phyloP scores from a whole-genome alignment of 2,113 vertebrate genomes.

The Prinia subflava region DNA sequence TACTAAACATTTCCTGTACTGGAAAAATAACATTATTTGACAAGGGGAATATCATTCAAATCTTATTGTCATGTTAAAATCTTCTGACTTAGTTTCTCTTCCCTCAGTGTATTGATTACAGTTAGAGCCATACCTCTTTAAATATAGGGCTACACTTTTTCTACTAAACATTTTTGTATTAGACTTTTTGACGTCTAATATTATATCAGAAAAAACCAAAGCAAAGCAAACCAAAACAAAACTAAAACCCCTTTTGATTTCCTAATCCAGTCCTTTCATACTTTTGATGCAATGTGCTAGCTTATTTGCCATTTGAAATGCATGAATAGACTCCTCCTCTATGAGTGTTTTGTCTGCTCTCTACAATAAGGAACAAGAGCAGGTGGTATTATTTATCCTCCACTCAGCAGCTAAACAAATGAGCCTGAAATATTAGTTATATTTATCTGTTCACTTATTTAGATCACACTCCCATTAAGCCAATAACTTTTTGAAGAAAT shows the following conservation, averaged over 20 bases:
- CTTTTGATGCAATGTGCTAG: not conserved
- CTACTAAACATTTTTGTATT: not conserved
- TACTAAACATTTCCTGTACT: not conserved
- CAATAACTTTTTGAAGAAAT: not conserved
- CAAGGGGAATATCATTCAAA: not conserved
- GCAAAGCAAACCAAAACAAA: not conserved
- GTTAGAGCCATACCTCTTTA: not conserved
- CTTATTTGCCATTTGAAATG: not conserved
- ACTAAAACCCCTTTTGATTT: fast-evolving
- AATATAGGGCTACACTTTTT: not conserved
- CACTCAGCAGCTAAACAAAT: not conserved
- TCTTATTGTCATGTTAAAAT: not conserved
- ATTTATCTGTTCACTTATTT: not conserved
- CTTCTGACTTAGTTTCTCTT: not conserved
- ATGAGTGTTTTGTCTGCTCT: not conserved
- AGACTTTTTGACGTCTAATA: not conserved
- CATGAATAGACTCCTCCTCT: not conserved
- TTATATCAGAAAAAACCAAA: not conserved
- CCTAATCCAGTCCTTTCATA: not conserved
- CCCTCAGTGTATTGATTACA: not conserved
- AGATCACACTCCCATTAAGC: not conserved
- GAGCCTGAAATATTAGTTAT: not conserved
- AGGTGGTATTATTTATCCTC: not conserved
- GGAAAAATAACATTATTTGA: not conserved
- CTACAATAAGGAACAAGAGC: not conserved